Conservation (phyloP, 2,113 vertebrate species). For the Erythrolamprus reginae region DNA sequence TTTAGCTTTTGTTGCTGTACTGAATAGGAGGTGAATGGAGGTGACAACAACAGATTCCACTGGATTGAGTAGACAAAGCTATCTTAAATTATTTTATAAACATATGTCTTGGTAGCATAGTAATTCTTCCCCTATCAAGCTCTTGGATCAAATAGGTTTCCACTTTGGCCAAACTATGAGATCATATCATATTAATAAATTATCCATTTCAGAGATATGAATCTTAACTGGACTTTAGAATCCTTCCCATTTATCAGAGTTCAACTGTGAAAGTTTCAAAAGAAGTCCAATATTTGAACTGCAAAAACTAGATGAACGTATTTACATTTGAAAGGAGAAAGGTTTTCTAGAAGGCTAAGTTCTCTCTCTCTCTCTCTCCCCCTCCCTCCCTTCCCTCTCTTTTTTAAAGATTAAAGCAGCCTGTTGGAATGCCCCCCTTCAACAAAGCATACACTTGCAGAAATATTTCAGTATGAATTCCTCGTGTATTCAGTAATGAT, state of each 20-base stretch:
- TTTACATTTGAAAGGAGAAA: neutral
- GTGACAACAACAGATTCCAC: neutral
- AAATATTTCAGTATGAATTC: neutral
- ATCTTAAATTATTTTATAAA: neutral
- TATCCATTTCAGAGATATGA: neutral
- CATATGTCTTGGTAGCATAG: neutral
- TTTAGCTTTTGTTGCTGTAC: neutral
- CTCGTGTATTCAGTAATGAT: neutral
- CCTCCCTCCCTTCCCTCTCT: neutral
- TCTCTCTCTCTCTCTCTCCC: neutral
- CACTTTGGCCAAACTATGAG: neutral
- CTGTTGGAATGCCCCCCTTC: neutral
- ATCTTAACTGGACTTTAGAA: neutral
- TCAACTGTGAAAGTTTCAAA: neutral
- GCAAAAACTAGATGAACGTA: neutral
- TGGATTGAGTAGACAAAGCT: neutral
- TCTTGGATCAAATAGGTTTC: neutral
- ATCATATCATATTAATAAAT: conserved; percentile 5
- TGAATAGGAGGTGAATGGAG: neutral
- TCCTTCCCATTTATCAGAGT: neutral
- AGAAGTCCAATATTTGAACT: neutral
- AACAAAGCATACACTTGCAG: neutral
- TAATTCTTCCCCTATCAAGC: neutral
- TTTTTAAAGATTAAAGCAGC: neutral
- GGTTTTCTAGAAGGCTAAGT: neutral